phyloP scores from a whole-genome alignment of 2,113 vertebrate genomes.

The Boulengeromyrus knoepffleri region DNA sequence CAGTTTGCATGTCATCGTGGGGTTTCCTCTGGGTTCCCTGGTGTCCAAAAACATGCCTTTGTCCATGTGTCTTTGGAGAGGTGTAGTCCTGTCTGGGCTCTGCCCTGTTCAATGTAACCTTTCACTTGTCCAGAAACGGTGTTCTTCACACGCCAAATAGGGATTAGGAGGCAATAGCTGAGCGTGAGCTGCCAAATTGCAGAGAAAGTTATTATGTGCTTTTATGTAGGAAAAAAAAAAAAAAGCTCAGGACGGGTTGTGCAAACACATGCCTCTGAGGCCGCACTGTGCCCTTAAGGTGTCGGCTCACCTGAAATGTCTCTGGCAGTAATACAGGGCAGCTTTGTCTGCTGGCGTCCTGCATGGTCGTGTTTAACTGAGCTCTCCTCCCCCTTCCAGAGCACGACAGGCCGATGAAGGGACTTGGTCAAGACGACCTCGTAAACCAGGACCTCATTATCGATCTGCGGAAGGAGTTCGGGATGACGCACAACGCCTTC shows the following conservation, averaged over 20 bases:
- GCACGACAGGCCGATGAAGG: conserved; percentile 90
- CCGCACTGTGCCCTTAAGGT: background rate
- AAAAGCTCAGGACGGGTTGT: background rate
- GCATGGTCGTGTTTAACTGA: background rate
- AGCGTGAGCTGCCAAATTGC: background rate
- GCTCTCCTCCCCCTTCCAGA: conserved; percentile 56
- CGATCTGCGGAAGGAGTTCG: conserved; percentile 84
- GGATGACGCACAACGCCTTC: conserved; percentile 92
- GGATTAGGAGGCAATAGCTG: background rate
- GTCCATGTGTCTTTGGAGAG: background rate
- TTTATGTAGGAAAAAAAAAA: background rate
- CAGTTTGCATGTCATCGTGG: background rate
- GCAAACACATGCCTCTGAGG: background rate
- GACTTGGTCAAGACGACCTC: conserved; percentile 81
- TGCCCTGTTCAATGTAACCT: background rate
- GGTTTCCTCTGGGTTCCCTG: no score
- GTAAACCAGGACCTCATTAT: conserved; percentile 86
- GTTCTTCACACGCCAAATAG: background rate
- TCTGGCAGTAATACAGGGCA: background rate
- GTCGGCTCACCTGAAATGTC: background rate
- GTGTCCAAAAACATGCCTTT: background rate
- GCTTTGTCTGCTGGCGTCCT: background rate
- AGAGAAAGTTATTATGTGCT: background rate
- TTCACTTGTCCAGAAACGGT: background rate
- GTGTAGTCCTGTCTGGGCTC: background rate